Evolutionary conservation across 2,888 invertebrate species (phyloP).

Genomic region (Dromius quadrimaculatus): DNA sequence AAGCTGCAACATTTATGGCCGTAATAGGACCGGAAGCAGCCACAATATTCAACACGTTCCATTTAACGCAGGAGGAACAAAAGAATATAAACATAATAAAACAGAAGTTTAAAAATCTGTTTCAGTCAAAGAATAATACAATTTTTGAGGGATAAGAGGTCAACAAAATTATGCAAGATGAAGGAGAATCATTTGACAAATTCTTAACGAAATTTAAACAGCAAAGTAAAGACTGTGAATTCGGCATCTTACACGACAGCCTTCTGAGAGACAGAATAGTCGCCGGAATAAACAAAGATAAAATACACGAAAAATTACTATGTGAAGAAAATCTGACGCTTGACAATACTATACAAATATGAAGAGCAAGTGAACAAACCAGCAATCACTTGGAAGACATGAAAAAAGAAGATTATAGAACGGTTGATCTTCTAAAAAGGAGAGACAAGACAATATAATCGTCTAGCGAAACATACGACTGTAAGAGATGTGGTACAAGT

Average conservation of each 20-base stretch:
- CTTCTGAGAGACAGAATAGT: neutral
- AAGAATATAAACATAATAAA: neutral
- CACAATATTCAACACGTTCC: too few relatives aligned
- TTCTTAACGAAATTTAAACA: neutral
- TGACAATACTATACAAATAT: neutral
- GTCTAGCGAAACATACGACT: slow-evolving; percentile 51
- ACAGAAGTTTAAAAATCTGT: neutral
- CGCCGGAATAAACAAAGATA: neutral
- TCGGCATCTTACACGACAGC: neutral
- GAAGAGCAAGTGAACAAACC: neutral
- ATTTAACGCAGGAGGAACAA: neutral
- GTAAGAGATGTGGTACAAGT: slow-evolving; percentile 53
- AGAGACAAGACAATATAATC: neutral
- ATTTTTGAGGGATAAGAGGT: neutral
- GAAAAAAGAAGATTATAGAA: neutral
- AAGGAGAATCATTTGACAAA: slow-evolving; percentile 5
- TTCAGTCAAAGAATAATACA: neutral
- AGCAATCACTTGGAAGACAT: neutral
- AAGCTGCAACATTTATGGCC: too few relatives aligned
- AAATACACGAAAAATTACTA: neutral
- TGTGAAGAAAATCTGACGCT: neutral
- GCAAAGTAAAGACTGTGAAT: neutral
- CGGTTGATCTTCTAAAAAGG: neutral
- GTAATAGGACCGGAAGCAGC: too few relatives aligned
- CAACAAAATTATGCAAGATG: neutral